phyloP scores from a whole-genome alignment of 2,797 vertebrate genomes.

The Lycodopsis pacificus region DNA sequence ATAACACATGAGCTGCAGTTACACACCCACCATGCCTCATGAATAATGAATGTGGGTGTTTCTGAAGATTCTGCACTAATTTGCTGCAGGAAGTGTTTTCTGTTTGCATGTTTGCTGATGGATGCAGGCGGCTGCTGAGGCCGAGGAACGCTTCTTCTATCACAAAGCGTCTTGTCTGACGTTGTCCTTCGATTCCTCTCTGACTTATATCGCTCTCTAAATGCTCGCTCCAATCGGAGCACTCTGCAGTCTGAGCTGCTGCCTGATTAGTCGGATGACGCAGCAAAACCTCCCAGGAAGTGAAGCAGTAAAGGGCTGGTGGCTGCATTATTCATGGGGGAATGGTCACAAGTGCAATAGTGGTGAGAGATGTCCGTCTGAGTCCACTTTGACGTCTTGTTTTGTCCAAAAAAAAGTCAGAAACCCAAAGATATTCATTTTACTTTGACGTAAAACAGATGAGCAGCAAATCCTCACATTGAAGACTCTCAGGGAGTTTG shows the following conservation, averaged over 20 bases:
- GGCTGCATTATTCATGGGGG: background rate
- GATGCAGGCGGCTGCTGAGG: background rate
- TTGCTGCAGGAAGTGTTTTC: constrained; percentile 18
- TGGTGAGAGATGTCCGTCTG: background rate
- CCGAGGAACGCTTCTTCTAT: background rate
- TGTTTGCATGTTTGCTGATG: background rate
- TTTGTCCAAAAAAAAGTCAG: background rate
- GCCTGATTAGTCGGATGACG: constrained; percentile 32
- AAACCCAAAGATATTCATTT: background rate
- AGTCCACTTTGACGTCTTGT: background rate
- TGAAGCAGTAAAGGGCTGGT: background rate
- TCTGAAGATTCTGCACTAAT: constrained; percentile 7
- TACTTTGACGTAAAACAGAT: too few species aligned
- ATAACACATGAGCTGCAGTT: background rate
- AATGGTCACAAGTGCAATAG: background rate
- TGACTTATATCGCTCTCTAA: too few species aligned
- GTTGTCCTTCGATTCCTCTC: background rate
- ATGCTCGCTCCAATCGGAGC: background rate
- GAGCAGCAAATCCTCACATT: too few species aligned
- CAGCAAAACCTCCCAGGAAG: background rate
- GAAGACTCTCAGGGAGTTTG: too few species aligned
- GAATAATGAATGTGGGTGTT: constrained; percentile 47
- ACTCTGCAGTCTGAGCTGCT: constrained; percentile 1
- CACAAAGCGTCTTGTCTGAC: background rate
- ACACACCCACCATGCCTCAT: background rate